Percentiles rank a stretch among this genome's conserved stretches.
These are phyloP conservation scores for Athalia circularis DNA, from an alignment of 2,888 invertebrate genomes.

Conservation along the genomic window DNA sequence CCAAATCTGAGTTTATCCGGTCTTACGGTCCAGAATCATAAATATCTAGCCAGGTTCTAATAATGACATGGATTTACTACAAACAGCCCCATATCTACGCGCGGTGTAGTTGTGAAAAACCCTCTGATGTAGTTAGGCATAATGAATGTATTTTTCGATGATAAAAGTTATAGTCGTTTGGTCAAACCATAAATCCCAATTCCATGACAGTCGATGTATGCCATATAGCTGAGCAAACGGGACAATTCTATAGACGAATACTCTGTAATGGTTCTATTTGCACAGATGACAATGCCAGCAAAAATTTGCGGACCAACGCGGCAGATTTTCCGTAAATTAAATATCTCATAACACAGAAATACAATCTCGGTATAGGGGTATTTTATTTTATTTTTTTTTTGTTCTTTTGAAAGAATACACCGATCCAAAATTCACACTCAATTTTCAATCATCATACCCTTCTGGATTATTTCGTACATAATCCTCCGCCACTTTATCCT, in stretches of 20 bases:
- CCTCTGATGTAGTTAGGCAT: too few relatives aligned
- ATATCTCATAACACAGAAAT: too few relatives aligned
- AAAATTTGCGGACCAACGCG: too few relatives aligned
- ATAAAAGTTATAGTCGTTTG: background rate
- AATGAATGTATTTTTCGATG: too few relatives aligned
- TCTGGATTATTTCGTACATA: too few relatives aligned
- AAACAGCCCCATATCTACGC: too few relatives aligned
- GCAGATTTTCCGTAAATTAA: too few relatives aligned
- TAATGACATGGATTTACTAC: too few relatives aligned
- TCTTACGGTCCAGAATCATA: background rate
- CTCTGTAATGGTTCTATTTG: slow-evolving; percentile 55
- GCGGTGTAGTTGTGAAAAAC: too few relatives aligned
- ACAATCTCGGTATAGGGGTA: background rate
- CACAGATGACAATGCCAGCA: slow-evolving; percentile 51
- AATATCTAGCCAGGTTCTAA: too few relatives aligned
- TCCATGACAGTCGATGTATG: background rate
- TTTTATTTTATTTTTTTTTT: background rate
- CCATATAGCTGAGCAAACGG: slow-evolving; percentile 15
- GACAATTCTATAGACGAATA: slow-evolving; percentile 30
- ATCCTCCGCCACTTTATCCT: too few relatives aligned
- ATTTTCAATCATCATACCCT: too few relatives aligned
- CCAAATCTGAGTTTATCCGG: background rate
- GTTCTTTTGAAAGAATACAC: background rate
- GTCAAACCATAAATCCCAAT: slow-evolving; percentile 18
- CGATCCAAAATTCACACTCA: background rate